These are phyloP conservation scores for Diplodus puntazzo DNA, from an alignment of 2,797 vertebrate species.

Conservation along the genomic window DNA sequence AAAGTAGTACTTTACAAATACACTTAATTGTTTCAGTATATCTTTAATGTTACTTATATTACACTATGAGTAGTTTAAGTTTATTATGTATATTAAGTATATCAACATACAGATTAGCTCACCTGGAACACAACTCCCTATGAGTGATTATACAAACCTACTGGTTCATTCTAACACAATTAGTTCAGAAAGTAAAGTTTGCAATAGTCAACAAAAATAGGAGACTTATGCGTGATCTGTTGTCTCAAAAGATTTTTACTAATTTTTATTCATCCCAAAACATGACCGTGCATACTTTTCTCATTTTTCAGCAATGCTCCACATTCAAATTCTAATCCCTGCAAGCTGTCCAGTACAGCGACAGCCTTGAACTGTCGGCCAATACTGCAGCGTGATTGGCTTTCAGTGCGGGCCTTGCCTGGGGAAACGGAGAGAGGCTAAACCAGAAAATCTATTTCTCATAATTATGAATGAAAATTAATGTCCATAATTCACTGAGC, in stretches of 20 bases:
- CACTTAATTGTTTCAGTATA: too few relatives aligned
- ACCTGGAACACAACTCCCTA: background rate
- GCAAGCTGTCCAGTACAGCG: slow-evolving; percentile 47
- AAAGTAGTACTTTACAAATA: too few relatives aligned
- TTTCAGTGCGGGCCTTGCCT: slow-evolving; percentile 58
- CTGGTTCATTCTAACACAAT: background rate
- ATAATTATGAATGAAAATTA: slow-evolving; percentile 74
- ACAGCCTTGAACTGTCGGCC: slow-evolving; percentile 61
- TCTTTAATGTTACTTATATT: too few relatives aligned
- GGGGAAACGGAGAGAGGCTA: slow-evolving; percentile 46
- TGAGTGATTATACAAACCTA: background rate
- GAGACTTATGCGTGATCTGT: slow-evolving; percentile 3
- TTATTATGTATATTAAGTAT: background rate
- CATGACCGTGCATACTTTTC: slow-evolving; percentile 25
- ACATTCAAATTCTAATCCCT: slow-evolving; percentile 62
- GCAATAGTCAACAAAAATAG: background rate
- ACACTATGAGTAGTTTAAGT: too few relatives aligned
- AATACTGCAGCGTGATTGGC: slow-evolving; percentile 47
- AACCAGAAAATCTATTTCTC: slow-evolving; percentile 72
- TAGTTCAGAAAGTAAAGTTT: slow-evolving; percentile 1
- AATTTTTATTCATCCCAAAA: slow-evolving; percentile 48
- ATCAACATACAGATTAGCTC: background rate
- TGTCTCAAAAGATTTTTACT: slow-evolving; percentile 23
- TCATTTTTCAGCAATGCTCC: slow-evolving; percentile 48
- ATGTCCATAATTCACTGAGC: slow-evolving; percentile 68